phyloP scores from a whole-genome alignment of 2,113 vertebrate genomes.

The Podiceps cristatus region DNA sequence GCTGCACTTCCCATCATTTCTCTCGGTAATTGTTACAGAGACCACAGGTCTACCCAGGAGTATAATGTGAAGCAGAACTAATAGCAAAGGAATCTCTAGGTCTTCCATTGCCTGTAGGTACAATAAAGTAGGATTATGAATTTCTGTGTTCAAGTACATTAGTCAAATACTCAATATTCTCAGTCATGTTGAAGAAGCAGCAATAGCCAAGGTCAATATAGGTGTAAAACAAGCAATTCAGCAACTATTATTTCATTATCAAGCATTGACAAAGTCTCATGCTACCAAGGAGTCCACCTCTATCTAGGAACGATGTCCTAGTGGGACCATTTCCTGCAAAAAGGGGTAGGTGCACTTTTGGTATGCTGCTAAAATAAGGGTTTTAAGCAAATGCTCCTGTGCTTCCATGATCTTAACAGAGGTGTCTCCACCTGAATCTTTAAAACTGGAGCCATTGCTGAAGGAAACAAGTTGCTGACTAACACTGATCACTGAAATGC shows the following conservation, averaged over 20 bases:
- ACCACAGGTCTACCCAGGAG: neutral
- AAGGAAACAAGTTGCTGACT: neutral
- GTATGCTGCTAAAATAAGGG: neutral
- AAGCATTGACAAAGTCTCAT: neutral
- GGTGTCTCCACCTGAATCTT: neutral
- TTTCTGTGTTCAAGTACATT: neutral
- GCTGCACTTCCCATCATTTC: neutral
- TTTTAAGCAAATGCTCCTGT: neutral
- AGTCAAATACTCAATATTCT: conserved; percentile 18
- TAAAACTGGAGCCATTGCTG: neutral
- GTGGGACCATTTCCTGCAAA: neutral
- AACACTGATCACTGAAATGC: neutral
- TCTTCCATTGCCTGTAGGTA: neutral
- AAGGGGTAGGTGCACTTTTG: neutral
- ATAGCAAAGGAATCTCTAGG: neutral
- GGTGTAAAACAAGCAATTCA: neutral
- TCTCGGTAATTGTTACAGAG: neutral
- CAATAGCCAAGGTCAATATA: neutral
- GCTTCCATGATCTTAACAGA: neutral
- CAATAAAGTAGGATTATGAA: conserved; percentile 12
- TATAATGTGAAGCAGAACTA: neutral
- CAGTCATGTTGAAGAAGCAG: neutral
- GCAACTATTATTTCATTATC: neutral
- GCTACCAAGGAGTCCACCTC: neutral
- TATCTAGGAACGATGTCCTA: neutral